A percentile compares a stretch with the other conserved stretches of the same genome.
These are phyloP conservation scores for human (Homo sapiens) DNA, from an alignment of 2,113 vertebrate genomes.

Conservation along the genomic window DNA sequence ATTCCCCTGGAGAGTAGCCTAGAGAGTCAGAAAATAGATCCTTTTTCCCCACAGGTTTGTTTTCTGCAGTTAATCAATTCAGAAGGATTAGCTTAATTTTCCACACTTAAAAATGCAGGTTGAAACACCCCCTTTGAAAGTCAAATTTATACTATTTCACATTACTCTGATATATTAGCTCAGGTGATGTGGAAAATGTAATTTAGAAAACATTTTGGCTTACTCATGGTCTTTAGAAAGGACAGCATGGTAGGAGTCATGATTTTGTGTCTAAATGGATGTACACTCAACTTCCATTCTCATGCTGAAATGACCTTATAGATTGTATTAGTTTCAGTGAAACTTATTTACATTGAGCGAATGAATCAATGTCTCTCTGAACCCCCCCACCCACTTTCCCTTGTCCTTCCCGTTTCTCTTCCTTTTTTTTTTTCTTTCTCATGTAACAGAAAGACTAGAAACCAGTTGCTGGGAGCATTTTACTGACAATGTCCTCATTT, in stretches of 20 bases:
- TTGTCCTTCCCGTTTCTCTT: neutral
- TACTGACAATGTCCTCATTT: neutral
- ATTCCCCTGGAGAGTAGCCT: neutral
- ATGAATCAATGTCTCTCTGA: neutral
- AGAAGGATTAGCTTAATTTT: slow-evolving; percentile 68
- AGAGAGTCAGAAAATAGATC: slow-evolving; percentile 35
- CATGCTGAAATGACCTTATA: slow-evolving; percentile 25
- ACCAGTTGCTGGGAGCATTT: neutral
- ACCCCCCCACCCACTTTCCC: neutral
- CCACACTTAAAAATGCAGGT: slow-evolving; percentile 45
- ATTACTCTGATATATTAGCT: slow-evolving; percentile 56
- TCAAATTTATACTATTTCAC: slow-evolving; percentile 52
- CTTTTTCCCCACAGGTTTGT: neutral
- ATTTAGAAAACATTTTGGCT: slow-evolving; percentile 59
- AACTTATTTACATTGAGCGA: slow-evolving; percentile 51
- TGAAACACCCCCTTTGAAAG: slow-evolving; percentile 53
- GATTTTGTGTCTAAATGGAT: slow-evolving; percentile 31
- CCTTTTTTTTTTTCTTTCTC: neutral
- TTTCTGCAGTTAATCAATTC: slow-evolving; percentile 43
- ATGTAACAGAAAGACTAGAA: neutral
- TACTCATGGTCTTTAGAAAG: slow-evolving; percentile 35
- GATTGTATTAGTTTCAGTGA: slow-evolving; percentile 40
- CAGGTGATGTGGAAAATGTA: slow-evolving; percentile 74
- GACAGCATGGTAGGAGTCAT: neutral
- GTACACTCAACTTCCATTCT: neutral